Evolutionary conservation across 2,888 invertebrate species (phyloP), one percentile per base, ranked within the genome.

Genomic region (Congeria kusceri): DNA sequence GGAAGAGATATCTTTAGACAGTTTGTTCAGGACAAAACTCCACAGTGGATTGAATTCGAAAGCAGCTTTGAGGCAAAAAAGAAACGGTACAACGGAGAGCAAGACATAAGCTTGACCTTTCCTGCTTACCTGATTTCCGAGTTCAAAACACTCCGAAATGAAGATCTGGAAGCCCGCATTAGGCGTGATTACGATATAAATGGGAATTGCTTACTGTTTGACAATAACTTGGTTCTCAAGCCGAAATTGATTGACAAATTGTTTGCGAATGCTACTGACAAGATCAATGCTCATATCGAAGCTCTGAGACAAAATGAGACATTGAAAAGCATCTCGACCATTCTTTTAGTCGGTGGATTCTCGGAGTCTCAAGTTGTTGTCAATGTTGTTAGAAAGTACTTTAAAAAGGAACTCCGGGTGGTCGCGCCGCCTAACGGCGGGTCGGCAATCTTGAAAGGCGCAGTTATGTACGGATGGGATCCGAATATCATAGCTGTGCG

Each of bases 291-390:
- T 4, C 76, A 79, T 20, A 78, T 85, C 23, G 46, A 71, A 28
- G 29, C 59, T 13, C 65, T 77, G 11, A 28, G 79, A 15, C 56
- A 46, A 47, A 68, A 73, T 44, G 59, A 71, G 56, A 62, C 77
- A 44, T 46, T 75, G 18, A 68, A 46, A n/a, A 39, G 25, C 0
- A 47, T 85, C 3, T 56, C 70, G 11, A 75, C 76, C 20, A 68
- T 86, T 23, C 57, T 83, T 4, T 57, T 85, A 7, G 83, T 85
- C 9, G 85, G 85, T 13, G 85, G 85, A 53, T 81, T 85, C 56
- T 77, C 85, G 0, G 83, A 81, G 53, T 85, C 85, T 0, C 29
- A 67, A n/a, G 49, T 77, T 15, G 81, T 85, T 5, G 74, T 74
- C 20, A 29, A 69, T 9, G 57, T 66, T 20, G 57, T 85, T 11